Evolutionary conservation across 2,888 invertebrate species (phyloP).

Genomic region (Oxytorus armatus): DNA sequence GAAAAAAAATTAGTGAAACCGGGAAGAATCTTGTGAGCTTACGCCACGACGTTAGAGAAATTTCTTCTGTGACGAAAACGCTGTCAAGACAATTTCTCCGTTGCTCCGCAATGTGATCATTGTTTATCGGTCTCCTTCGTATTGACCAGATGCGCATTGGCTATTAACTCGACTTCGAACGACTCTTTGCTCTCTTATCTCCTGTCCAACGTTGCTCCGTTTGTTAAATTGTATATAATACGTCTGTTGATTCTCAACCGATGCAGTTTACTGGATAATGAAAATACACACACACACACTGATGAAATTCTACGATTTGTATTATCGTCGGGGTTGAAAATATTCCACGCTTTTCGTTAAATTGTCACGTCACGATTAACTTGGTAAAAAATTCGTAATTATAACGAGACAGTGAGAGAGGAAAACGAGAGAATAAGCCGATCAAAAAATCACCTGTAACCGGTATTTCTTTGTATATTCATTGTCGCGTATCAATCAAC

Average conservation of each 20-base stretch:
- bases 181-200: constrained; percentile 20
- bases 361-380: constrained; percentile 24
- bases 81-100: not conserved
- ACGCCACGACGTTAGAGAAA: too few relatives aligned
- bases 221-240: constrained; percentile 1
- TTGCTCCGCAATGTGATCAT: not conserved
- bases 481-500: constrained; percentile 1
- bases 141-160: not conserved
- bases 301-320: constrained; percentile 12
- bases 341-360: constrained; percentile 39
- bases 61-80: not conserved
- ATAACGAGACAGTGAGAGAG: not conserved
- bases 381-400: not conserved
- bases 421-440: constrained; percentile 6
- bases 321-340: constrained; percentile 23
- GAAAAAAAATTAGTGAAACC: too few relatives aligned
- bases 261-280: not conserved
- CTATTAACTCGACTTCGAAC: not conserved
- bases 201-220: not conserved
- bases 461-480: not conserved
- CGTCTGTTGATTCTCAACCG: not conserved
- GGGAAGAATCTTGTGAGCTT: too few relatives aligned
- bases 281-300: not conserved
- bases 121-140: constrained; percentile 10
- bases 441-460: constrained; percentile 3